Percentiles rank a stretch among this genome's conserved stretches.
Conservation (phyloP, 2,113 vertebrate genomes). For the Spilogale gracilis region DNA sequence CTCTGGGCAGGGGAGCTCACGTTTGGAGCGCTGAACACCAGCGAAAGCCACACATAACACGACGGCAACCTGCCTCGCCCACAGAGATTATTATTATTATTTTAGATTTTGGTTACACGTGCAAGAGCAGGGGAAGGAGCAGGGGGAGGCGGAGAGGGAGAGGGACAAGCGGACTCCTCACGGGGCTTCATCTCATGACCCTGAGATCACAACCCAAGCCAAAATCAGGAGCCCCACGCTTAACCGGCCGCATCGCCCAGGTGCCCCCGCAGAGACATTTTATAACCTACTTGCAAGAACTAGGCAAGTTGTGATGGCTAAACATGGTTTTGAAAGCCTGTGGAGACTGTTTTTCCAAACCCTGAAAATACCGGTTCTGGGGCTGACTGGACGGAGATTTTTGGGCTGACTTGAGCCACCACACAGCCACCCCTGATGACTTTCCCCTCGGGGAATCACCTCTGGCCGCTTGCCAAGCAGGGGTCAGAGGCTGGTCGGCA, state of each 20-base stretch:
- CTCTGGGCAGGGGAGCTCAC: not conserved
- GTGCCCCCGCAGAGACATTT: not conserved
- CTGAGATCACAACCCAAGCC: not conserved
- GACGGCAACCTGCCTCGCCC: not conserved
- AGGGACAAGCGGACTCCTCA: not conserved
- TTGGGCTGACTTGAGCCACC: not conserved
- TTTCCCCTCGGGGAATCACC: slow-evolving; percentile 38
- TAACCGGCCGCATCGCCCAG: not conserved
- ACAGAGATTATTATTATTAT: not conserved
- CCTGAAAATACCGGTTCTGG: not conserved
- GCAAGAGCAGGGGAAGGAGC: not conserved
- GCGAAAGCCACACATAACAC: not conserved
- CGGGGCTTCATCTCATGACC: not conserved
- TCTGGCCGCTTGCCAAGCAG: not conserved
- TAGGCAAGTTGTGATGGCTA: fast-evolving
- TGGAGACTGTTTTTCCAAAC: not conserved
- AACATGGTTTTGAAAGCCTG: not conserved
- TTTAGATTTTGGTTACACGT: not conserved
- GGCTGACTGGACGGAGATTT: not conserved
- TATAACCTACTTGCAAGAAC: not conserved
- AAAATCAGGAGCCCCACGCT: not conserved
- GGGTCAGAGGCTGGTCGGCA: not conserved
- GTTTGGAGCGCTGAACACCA: not conserved
- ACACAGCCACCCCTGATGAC: not conserved
- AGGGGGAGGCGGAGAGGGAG: not conserved